Evolutionary conservation across 2,888 invertebrate genomes (phyloP).

Genomic region (Archips crataeganus): DNA sequence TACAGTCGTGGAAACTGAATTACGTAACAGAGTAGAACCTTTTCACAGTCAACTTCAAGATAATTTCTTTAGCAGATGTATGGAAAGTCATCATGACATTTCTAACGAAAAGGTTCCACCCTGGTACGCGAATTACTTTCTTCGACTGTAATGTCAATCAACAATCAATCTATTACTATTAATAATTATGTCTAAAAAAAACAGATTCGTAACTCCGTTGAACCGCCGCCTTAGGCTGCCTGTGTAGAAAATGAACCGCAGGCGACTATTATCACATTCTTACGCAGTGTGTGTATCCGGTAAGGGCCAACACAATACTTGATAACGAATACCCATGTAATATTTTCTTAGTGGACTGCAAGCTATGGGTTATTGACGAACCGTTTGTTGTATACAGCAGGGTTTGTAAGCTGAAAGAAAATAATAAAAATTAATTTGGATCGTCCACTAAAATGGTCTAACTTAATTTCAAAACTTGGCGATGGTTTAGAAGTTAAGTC

Average conservation of each 20-base stretch:
- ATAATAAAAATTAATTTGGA: background rate
- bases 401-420: constrained; percentile 1
- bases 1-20: no score
- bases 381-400: background rate
- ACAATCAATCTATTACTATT: no score
- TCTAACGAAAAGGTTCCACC: no score
- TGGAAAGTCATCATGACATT: no score
- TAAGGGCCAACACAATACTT: constrained; percentile 41
- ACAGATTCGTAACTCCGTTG: background rate
- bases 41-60: no score
- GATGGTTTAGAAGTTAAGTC: background rate
- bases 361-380: constrained; percentile 36
- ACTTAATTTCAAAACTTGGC: background rate
- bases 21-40: no score
- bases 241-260: constrained; percentile 42
- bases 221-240: constrained; percentile 34
- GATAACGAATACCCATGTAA: constrained; percentile 46
- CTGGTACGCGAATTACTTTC: no score
- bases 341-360: constrained; percentile 42
- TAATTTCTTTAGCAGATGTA: no score
- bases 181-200: background rate
- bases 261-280: constrained; percentile 44
- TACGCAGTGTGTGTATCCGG: constrained; percentile 39
- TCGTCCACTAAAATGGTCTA: background rate
- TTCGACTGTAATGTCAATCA: no score